Base-by-base conservation (phyloP, 2,113 vertebrate species). In the Leiothrix lutea region DNA sequence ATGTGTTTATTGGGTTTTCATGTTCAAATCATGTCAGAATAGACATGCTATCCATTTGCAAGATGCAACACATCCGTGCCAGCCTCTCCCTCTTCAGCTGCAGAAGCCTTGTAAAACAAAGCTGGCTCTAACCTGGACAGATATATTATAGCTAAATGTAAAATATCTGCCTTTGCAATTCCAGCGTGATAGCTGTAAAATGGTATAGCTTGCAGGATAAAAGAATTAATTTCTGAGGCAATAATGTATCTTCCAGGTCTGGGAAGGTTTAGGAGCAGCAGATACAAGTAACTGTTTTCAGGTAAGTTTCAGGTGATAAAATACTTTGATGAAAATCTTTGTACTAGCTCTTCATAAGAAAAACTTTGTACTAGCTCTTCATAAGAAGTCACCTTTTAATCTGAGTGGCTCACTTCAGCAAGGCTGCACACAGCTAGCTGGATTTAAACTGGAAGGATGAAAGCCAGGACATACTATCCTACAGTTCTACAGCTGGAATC, bases 111-210 rank as follows among this genome's bases (percentile, higher is more conserved):
- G 6, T 60, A 91, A 88, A 92, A 91, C 15, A 53, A 97, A 90
- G 56, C 51, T 92, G 83, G 60, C 90, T 92, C 51, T 80, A 74
- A 96, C 92, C 91, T 96, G 88, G 89, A 89, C 86, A 95, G 77
- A 96, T 92, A 96, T 92, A 94, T 40, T 36, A 69, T 2, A 94
- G 85, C 77, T 92, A 94, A 96, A 97, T 92, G 60, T 84, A 64
- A 79, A 93, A 91, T 64, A 61, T 72, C 82, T 86, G 72, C 85
- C 78, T 85, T 93, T 80, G 93, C 64, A 91, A 91, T 94, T 72
- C 65, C 88, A 93, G 69, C 96, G 95, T 94, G 94, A 91, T 90
- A 95, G 93, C 90, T 64, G 90, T 80, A 95, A 95, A 97, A 86
- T 7, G 20, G 77, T 81, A 70, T 58, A 86, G 84, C 96, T 90